Percentiles rank a stretch among this genome's conserved stretches.
phyloP scores from a whole-genome alignment of 2,888 invertebrate genomes.

The Ommatoiulus sabulosus region DNA sequence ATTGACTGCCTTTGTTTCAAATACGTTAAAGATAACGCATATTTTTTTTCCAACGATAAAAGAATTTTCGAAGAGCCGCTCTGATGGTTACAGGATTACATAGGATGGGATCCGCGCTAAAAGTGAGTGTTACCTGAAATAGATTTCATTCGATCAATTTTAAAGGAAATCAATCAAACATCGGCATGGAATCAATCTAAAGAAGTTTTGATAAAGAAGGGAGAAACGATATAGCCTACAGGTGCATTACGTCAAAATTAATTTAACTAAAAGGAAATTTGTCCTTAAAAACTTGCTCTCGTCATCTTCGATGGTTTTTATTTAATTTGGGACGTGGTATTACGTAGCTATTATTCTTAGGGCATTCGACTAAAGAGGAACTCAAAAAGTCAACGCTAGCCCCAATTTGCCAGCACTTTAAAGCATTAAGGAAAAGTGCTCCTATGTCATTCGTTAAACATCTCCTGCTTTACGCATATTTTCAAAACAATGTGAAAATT shows the following conservation, averaged over 20 bases:
- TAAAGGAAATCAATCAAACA: neutral
- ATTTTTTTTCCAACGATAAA: no score
- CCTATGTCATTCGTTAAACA: neutral
- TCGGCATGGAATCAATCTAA: neutral
- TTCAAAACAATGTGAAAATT: slow-evolving; percentile 1
- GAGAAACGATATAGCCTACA: neutral
- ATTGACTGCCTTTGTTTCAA: no score
- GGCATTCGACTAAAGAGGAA: neutral
- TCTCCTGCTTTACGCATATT: neutral
- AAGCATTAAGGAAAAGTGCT: slow-evolving; percentile 26
- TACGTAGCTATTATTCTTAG: neutral
- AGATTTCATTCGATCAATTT: no score
- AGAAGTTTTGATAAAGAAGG: no score
- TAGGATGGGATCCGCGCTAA: no score
- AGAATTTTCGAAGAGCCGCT: no score
- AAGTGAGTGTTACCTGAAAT: no score
- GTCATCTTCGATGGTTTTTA: neutral
- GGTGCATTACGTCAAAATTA: neutral
- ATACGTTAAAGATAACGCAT: no score
- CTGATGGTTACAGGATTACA: no score
- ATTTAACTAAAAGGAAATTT: neutral
- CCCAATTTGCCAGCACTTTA: neutral
- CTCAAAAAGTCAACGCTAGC: neutral
- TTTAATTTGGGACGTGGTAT: neutral
- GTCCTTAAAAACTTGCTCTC: neutral